Evolutionary conservation across 2,113 vertebrate genomes (phyloP).

Genomic region (Pelodiscus sinensis): DNA sequence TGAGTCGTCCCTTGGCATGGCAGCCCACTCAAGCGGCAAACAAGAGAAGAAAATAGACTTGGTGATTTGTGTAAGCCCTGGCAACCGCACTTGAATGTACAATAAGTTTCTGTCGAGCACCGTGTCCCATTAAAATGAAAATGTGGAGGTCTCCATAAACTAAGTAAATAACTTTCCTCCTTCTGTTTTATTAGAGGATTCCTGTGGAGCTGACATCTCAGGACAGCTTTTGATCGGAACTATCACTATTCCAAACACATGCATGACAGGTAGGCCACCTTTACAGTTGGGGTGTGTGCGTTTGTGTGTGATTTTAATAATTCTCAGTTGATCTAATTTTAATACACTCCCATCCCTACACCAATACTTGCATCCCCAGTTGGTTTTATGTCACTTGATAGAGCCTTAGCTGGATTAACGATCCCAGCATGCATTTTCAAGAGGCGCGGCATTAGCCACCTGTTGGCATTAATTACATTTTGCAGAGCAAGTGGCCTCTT

Average conservation of each 20-base stretch:
- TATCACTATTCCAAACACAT: fast-evolving
- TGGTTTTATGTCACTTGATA: fast-evolving
- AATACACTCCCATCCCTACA: background rate
- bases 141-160: constrained; percentile 47
- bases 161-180: background rate
- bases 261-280: background rate
- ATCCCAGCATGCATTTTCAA: fast-evolving
- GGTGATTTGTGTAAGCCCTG: constrained; percentile 21
- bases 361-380: fast-evolving
- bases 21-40: constrained; percentile 28
- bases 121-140: constrained; percentile 39
- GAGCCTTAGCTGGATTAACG: background rate
- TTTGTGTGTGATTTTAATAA: background rate
- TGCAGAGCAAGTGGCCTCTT: background rate
- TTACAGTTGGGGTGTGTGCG: fast-evolving
- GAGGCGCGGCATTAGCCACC: background rate
- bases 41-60: constrained; percentile 16
- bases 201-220: background rate
- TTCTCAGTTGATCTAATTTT: background rate
- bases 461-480: background rate
- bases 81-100: constrained; percentile 44
- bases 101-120: constrained; percentile 60
- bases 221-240: background rate
- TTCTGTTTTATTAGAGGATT: background rate
- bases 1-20: background rate